Percentiles rank a stretch among this genome's conserved stretches.
Conservation (phyloP, 2,113 vertebrate genomes). For the Lampris megalopsis region DNA sequence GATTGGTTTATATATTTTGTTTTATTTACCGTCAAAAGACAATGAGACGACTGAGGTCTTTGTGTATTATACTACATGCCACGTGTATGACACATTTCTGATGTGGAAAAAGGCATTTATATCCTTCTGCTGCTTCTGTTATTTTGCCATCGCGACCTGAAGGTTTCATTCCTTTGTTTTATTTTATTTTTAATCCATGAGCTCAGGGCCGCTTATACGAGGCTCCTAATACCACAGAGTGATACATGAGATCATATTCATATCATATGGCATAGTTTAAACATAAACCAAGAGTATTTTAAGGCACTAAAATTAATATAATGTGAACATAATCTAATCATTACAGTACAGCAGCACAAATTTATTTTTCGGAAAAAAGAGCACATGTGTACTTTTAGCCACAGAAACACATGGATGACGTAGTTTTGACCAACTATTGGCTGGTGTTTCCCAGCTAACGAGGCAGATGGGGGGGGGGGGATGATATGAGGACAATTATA, state of each 20-base stretch:
- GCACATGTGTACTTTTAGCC: slow-evolving; percentile 45
- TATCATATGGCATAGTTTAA: slow-evolving; percentile 17
- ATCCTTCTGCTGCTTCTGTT: slow-evolving; percentile 4
- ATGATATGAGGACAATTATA: not conserved
- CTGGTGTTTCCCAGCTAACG: slow-evolving; percentile 14
- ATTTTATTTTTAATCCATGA: not conserved
- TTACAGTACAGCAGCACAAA: slow-evolving; percentile 51
- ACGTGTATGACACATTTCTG: slow-evolving; percentile 4
- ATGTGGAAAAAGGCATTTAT: slow-evolving; percentile 28
- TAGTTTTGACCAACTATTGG: slow-evolving; percentile 9
- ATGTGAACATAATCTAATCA: not conserved
- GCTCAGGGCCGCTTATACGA: slow-evolving; percentile 16
- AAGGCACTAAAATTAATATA: slow-evolving; percentile 13
- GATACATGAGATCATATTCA: slow-evolving; percentile 24
- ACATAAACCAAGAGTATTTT: slow-evolving; percentile 12
- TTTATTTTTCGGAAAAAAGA: slow-evolving; percentile 40
- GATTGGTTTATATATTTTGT: not conserved
- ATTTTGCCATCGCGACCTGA: not conserved
- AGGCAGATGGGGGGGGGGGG: not conserved
- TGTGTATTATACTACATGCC: slow-evolving; percentile 1
- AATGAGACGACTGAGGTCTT: slow-evolving; percentile 10
- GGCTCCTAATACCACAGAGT: slow-evolving; percentile 4
- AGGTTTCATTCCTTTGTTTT: not conserved
- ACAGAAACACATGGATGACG: slow-evolving; percentile 7
- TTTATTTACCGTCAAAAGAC: not conserved